A percentile compares a stretch with the other conserved stretches of the same genome.
phyloP scores from a whole-genome alignment of 2,797 vertebrate species.

The Hipposideros larvatus region DNA sequence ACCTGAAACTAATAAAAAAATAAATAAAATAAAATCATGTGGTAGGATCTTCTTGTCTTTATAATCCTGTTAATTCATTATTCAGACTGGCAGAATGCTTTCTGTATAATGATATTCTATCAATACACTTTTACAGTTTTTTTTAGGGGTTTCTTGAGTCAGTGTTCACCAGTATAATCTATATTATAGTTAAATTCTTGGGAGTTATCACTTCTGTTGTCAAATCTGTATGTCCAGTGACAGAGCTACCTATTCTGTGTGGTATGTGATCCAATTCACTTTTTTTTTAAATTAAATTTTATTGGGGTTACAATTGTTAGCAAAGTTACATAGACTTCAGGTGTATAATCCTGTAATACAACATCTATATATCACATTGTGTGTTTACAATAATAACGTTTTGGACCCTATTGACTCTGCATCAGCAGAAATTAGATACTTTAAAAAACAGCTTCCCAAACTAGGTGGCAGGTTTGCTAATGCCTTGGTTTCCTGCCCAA shows the following conservation, averaged over 20 bases:
- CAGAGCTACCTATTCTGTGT: background rate
- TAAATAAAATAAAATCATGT: background rate
- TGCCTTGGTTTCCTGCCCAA: background rate
- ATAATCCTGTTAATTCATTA: slow-evolving; percentile 20
- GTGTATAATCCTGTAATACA: no score
- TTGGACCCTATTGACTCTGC: background rate
- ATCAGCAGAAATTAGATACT: background rate
- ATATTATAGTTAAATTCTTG: background rate
- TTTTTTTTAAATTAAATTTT: background rate
- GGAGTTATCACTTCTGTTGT: background rate
- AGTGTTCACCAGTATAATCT: background rate
- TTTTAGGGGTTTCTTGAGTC: background rate
- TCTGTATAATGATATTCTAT: background rate
- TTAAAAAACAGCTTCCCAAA: background rate
- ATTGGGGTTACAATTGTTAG: no score
- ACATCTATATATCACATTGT: no score
- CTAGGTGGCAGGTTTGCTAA: background rate
- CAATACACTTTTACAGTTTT: background rate
- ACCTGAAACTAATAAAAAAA: no score
- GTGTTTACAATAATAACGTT: background rate
- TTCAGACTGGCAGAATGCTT: slow-evolving; percentile 13
- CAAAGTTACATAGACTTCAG: no score
- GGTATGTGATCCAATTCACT: background rate
- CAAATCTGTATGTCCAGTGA: background rate
- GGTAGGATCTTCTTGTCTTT: background rate